Evolutionary conservation across 2,113 vertebrate species (phyloP).

Genomic region (Tichodroma muraria): DNA sequence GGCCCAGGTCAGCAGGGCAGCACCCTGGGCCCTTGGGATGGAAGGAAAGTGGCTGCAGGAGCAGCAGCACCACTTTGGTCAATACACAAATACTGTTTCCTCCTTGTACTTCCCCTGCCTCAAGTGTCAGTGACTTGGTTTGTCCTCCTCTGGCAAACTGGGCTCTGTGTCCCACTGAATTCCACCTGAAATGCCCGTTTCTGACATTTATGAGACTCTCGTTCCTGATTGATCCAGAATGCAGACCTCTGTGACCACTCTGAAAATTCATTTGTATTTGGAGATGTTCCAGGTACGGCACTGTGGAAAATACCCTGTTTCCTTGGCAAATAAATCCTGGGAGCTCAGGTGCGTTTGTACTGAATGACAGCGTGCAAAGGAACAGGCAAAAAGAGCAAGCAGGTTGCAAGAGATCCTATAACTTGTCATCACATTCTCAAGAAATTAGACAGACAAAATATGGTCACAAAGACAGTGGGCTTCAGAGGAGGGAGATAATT

Average conservation of each 20-base stretch:
- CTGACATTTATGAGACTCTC: neutral
- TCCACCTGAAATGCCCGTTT: neutral
- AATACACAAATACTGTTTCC: neutral
- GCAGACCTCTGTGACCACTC: neutral
- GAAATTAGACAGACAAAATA: neutral
- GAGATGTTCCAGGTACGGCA: neutral
- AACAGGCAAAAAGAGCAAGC: neutral
- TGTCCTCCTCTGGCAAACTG: neutral
- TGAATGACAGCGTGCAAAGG: neutral
- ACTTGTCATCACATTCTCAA: neutral
- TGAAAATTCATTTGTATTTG: neutral
- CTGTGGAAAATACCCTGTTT: neutral
- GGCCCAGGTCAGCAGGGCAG: neutral
- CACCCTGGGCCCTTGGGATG: neutral
- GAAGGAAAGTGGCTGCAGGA: neutral
- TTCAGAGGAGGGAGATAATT: neutral
- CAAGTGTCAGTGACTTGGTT: rapidly evolving
- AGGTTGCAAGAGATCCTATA: neutral
- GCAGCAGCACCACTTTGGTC: neutral
- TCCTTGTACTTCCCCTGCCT: neutral
- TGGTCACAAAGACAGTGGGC: neutral
- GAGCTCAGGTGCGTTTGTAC: neutral
- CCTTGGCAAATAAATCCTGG: neutral
- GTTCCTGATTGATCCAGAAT: neutral
- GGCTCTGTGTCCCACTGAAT: neutral